Percentiles rank a stretch among this genome's conserved stretches.
These are phyloP conservation scores for Drosophila testacea DNA, from an alignment of 2,888 invertebrate genomes.

Conservation along the genomic window DNA sequence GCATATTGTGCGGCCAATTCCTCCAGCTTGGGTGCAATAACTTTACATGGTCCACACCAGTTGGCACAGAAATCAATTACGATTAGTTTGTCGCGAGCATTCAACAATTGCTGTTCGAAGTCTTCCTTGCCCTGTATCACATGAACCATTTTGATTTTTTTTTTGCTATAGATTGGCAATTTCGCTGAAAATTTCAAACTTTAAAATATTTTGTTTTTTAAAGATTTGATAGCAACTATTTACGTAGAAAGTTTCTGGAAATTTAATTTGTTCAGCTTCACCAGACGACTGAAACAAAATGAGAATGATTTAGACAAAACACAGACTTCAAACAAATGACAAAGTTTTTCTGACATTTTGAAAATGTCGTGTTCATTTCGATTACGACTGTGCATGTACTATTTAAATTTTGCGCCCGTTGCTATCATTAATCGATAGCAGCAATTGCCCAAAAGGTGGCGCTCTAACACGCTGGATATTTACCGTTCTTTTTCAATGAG, in stretches of 20 bases:
- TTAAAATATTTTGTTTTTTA: neutral
- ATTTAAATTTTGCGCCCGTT: neutral
- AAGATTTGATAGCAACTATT: neutral
- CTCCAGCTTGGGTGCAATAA: conserved; percentile 93
- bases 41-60: conserved; percentile 97
- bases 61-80: conserved; percentile 95
- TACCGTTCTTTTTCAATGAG: conserved; percentile 35
- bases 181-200: too few relatives aligned
- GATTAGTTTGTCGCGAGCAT: conserved; percentile 92
- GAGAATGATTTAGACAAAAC: neutral
- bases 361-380: neutral
- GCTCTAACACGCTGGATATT: neutral
- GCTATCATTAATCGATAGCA: conserved; percentile 7
- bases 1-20: conserved; percentile 88
- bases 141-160: conserved; percentile 49
- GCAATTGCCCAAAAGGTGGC: conserved; percentile 14
- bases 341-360: neutral
- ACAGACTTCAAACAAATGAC: neutral
- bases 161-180: too few relatives aligned
- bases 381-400: neutral
- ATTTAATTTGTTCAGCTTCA: conserved; percentile 5
- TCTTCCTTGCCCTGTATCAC: conserved; percentile 86
- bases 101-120: conserved; percentile 88
- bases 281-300: conserved; percentile 14
- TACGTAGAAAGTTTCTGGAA: conserved; percentile 10